phyloP scores from a whole-genome alignment of 2,797 vertebrate species.

The Alectoris magna region DNA sequence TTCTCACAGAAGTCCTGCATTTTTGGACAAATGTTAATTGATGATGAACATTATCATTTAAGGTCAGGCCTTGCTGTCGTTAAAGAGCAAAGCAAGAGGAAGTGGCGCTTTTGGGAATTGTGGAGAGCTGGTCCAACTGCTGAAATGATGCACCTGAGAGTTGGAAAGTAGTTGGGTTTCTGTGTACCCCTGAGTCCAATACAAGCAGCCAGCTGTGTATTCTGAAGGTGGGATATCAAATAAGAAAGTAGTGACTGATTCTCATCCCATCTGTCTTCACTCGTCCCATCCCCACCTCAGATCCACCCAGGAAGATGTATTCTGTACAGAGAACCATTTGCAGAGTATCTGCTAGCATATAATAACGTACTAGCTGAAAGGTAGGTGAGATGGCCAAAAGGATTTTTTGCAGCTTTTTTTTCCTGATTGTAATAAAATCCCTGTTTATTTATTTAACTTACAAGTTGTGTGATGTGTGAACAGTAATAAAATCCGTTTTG shows the following conservation, averaged over 20 bases:
- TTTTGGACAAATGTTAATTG: neutral
- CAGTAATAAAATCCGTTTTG: neutral
- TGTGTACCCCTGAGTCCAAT: neutral
- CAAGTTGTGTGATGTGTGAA: neutral
- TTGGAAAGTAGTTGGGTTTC: neutral
- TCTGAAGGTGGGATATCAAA: neutral
- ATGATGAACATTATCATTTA: neutral
- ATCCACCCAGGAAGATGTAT: neutral
- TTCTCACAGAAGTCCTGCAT: neutral
- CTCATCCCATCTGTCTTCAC: neutral
- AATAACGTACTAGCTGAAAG: neutral
- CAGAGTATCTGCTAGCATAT: neutral
- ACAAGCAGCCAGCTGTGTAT: neutral
- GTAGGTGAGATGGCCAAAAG: neutral
- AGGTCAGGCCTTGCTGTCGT: neutral
- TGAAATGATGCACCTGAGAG: neutral
- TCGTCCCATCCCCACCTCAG: neutral
- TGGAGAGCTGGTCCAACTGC: neutral
- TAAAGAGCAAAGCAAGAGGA: neutral
- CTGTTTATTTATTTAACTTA: neutral
- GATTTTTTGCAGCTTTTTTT: neutral
- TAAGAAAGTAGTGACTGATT: neutral
- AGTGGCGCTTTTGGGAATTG: neutral
- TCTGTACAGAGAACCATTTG: neutral
- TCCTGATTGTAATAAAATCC: neutral